A percentile compares a stretch with the other conserved stretches of the same genome.
Evolutionary conservation across 2,888 invertebrate species (phyloP).

Genomic region (Bursaphelenchus okinawaensis): DNA sequence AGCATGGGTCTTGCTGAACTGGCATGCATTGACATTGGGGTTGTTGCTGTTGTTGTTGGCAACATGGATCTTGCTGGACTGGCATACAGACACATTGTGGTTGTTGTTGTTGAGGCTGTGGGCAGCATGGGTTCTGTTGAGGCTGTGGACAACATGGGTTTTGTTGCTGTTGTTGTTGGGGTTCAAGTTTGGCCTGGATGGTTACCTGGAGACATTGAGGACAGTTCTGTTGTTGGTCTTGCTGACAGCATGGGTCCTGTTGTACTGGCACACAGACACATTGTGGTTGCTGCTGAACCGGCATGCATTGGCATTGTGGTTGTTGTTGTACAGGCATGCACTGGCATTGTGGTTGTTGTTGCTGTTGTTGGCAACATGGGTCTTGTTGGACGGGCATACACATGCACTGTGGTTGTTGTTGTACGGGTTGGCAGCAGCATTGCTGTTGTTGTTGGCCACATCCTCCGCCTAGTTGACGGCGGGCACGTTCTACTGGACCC

Average conservation of each 20-base stretch:
- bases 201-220: conserved; percentile 13
- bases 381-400: conserved; percentile 19
- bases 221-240: conserved; percentile 2
- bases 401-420: conserved; percentile 14
- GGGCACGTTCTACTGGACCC: conserved; percentile 19
- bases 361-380: conserved; percentile 23
- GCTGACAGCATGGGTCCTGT: conserved; percentile 19
- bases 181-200: conserved; percentile 11
- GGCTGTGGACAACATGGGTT: conserved; percentile 8
- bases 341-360: conserved; percentile 10
- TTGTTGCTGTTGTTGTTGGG: conserved; percentile 11
- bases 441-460: conserved; percentile 23
- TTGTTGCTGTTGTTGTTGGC: conserved; percentile 22
- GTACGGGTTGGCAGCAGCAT: conserved; percentile 18
- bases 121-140: conserved; percentile 20
- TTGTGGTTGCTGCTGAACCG: conserved; percentile 20
- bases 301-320: conserved; percentile 14
- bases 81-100: conserved; percentile 16
- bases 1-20: conserved; percentile 14
- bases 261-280: conserved; percentile 10
- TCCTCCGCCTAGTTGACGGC: conserved; percentile 21
- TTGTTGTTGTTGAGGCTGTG: conserved; percentile 14
- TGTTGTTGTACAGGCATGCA: conserved; percentile 16
- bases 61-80: conserved; percentile 24
- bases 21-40: conserved; percentile 12